A percentile compares a stretch with the other conserved stretches of the same genome.
These are phyloP conservation scores for Pipa parva DNA, from an alignment of 2,113 vertebrate genomes.

Conservation along the genomic window DNA sequence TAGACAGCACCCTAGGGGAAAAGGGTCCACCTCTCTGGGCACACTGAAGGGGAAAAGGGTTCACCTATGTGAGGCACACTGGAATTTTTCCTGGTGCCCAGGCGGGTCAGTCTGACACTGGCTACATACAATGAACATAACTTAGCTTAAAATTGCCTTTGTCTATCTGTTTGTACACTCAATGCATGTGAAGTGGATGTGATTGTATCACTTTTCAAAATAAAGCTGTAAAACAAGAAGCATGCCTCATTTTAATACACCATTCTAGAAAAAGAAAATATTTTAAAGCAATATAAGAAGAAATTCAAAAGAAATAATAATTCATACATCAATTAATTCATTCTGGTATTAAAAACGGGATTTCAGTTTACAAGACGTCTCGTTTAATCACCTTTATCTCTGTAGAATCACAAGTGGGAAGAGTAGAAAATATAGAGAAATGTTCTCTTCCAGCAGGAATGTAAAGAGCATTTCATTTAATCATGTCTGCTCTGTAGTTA, in stretches of 20 bases:
- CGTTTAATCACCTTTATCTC: constrained; percentile 40
- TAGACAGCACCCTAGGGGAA: too few relatives aligned
- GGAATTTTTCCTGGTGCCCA: too few relatives aligned
- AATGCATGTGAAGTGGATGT: neutral
- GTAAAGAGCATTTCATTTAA: constrained; percentile 93
- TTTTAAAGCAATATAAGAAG: constrained; percentile 32
- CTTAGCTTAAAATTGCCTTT: too few relatives aligned
- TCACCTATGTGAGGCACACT: too few relatives aligned
- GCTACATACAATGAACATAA: too few relatives aligned
- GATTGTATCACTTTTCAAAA: neutral
- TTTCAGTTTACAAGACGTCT: constrained; percentile 36
- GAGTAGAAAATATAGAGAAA: constrained; percentile 34
- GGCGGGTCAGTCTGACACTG: too few relatives aligned
- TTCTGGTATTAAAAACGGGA: constrained; percentile 29
- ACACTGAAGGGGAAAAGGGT: too few relatives aligned
- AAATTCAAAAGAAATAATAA: constrained; percentile 29
- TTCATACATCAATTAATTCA: constrained; percentile 39
- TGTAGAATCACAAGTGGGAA: constrained; percentile 30
- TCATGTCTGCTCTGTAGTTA: constrained; percentile 95
- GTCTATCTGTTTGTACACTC: too few relatives aligned
- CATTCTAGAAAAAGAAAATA: neutral
- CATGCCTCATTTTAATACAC: neutral
- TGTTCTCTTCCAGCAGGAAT: constrained; percentile 33
- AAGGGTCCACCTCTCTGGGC: too few relatives aligned
- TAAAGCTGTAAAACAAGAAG: neutral